These are phyloP conservation scores for Salticus scenicus DNA, from an alignment of 2,888 invertebrate genomes.

Conservation along the genomic window DNA sequence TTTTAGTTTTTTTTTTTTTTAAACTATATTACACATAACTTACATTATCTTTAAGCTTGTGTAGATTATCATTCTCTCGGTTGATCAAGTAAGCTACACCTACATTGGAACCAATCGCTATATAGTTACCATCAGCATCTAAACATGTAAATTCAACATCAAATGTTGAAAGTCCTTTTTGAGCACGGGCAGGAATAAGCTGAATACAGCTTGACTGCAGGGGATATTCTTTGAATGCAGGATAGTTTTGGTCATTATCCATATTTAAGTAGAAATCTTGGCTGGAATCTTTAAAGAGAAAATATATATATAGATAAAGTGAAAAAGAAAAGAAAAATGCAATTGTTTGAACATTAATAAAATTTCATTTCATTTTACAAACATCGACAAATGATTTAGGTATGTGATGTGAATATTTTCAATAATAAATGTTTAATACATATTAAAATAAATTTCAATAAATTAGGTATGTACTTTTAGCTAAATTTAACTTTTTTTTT, in stretches of 20 bases:
- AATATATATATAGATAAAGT: too few relatives aligned
- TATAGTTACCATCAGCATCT: constrained; percentile 86
- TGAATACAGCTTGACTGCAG: constrained; percentile 27
- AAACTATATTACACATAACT: not conserved
- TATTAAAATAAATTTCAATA: too few relatives aligned
- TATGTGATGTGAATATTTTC: too few relatives aligned
- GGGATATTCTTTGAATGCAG: constrained; percentile 42
- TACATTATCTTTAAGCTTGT: constrained; percentile 15
- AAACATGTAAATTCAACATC: constrained; percentile 87
- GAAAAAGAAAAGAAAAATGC: too few relatives aligned
- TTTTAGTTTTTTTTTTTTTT: too few relatives aligned
- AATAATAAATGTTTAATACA: too few relatives aligned
- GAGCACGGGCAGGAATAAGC: constrained; percentile 83
- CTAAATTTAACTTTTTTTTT: too few relatives aligned
- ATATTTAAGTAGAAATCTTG: not conserved
- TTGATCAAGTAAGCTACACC: constrained; percentile 92
- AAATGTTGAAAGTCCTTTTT: constrained; percentile 85
- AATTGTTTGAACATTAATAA: too few relatives aligned
- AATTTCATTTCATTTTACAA: too few relatives aligned
- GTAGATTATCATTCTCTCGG: constrained; percentile 80
- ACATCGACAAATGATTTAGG: too few relatives aligned
- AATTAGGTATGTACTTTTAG: too few relatives aligned
- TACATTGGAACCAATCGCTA: constrained; percentile 89
- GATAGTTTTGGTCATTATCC: not conserved
- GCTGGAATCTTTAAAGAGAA: too few relatives aligned